phyloP scores from a whole-genome alignment of 2,797 vertebrate genomes.

The Enteromius viviparus region DNA sequence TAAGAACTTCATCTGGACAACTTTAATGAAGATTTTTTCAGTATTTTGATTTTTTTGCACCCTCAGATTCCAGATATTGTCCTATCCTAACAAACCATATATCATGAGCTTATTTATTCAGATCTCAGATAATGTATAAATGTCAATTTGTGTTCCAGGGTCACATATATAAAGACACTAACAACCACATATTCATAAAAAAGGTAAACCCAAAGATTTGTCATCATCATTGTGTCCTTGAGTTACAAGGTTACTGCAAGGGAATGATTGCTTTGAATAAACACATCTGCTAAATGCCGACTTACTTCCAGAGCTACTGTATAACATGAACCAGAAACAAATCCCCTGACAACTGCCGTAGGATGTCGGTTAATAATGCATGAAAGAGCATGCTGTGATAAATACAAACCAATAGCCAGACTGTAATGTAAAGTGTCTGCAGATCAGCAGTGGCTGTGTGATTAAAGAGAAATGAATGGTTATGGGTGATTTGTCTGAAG shows the following conservation, averaged over 20 bases:
- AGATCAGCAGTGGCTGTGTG: neutral
- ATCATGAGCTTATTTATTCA: no score
- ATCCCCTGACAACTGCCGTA: neutral
- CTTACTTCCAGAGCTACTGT: neutral
- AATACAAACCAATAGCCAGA: neutral
- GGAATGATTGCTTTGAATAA: neutral
- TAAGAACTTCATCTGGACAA: no score
- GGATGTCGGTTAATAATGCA: neutral
- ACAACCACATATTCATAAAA: neutral
- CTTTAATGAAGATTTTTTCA: no score
- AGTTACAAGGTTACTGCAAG: neutral
- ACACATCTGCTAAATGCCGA: neutral
- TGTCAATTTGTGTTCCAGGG: no score
- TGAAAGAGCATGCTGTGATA: neutral
- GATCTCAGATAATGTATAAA: no score
- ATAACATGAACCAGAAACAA: neutral
- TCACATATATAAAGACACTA: neutral
- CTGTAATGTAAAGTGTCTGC: neutral
- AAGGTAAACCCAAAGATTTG: neutral
- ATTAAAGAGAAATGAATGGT: constrained; percentile 1
- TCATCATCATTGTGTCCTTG: neutral
- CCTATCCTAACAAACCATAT: no score
- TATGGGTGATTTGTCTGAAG: neutral
- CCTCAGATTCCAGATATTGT: no score
- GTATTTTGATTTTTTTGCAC: no score